Evolutionary conservation across 2,113 vertebrate species (phyloP).

Genomic region (Amazona guildingii): DNA sequence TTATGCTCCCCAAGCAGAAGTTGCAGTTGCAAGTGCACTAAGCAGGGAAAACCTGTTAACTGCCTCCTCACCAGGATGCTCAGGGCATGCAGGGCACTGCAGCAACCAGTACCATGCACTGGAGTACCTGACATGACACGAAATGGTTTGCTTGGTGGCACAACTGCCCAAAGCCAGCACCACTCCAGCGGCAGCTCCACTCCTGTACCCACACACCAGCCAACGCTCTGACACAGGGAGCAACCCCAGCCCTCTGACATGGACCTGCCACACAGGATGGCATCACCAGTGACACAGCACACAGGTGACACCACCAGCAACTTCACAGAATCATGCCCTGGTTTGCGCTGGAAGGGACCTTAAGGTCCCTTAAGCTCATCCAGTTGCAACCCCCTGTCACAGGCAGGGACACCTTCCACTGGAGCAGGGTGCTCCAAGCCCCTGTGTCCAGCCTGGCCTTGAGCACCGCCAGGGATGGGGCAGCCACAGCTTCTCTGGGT

Average conservation of each 20-base stretch:
- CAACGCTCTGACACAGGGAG: accelerated
- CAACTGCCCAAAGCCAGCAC: accelerated
- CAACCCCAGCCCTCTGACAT: accelerated
- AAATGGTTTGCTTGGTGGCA: accelerated
- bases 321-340: not conserved
- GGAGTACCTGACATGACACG: accelerated
- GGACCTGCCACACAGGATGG: accelerated
- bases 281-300: accelerated
- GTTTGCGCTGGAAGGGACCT: not conserved
- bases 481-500: not conserved
- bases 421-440: not conserved
- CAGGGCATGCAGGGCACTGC: accelerated
- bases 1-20: not conserved
- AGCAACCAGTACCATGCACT: accelerated
- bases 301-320: accelerated
- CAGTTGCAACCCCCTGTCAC: not conserved
- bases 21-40: accelerated
- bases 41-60: not conserved
- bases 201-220: accelerated
- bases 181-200: accelerated
- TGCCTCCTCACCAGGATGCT: no score
- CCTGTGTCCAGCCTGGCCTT: not conserved
- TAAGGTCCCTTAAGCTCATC: not conserved
- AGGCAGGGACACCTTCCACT: not conserved
- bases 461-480: not conserved